Evolutionary conservation across 1,140 invertebrate genomes (phyloP).

Genomic region (Drosophila insularis): DNA sequence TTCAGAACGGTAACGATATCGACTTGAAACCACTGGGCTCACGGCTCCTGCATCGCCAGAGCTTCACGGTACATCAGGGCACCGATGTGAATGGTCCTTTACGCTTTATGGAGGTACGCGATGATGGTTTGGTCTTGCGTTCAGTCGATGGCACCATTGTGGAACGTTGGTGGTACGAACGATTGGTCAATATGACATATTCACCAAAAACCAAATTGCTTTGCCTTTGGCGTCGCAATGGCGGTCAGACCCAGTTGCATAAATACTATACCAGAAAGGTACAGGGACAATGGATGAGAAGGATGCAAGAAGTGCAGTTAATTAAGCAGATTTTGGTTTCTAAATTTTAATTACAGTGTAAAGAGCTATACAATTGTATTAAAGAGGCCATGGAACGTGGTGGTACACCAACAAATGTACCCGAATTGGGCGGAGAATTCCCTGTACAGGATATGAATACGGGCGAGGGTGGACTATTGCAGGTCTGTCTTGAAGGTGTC

Average conservation of each 20-base stretch:
- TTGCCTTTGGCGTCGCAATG: conserved; percentile 96
- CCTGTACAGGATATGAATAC: conserved; percentile 98
- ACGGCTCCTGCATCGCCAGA: conserved; percentile 96
- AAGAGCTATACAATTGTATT: conserved; percentile 98
- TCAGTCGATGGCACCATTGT: conserved; percentile 93
- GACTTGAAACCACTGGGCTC: conserved; percentile 96
- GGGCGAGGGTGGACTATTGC: conserved; percentile 97
- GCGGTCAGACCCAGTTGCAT: conserved; percentile 94
- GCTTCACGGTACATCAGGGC: conserved; percentile 98
- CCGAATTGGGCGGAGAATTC: conserved; percentile 98
- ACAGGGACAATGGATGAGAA: too few species aligned
- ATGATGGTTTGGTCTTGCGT: conserved; percentile 97
- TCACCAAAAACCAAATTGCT: conserved; percentile 98
- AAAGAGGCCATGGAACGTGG: conserved; percentile 99
- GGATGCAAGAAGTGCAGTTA: too few species aligned
- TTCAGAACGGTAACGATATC: conserved; percentile 96
- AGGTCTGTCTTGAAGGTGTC: conserved; percentile 99
- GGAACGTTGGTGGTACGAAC: conserved; percentile 99
- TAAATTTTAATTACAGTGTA: conserved; percentile 92
- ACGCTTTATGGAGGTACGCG: conserved; percentile 98
- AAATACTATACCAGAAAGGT: conserved; percentile 99
- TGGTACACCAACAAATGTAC: conserved; percentile 89
- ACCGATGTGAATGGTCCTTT: conserved; percentile 95
- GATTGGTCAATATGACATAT: conserved; percentile 99
- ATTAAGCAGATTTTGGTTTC: neutral